A percentile compares a stretch with the other conserved stretches of the same genome.
phyloP scores from a whole-genome alignment of 2,888 invertebrate species.

The Liopterus haemorrhoidalis region DNA sequence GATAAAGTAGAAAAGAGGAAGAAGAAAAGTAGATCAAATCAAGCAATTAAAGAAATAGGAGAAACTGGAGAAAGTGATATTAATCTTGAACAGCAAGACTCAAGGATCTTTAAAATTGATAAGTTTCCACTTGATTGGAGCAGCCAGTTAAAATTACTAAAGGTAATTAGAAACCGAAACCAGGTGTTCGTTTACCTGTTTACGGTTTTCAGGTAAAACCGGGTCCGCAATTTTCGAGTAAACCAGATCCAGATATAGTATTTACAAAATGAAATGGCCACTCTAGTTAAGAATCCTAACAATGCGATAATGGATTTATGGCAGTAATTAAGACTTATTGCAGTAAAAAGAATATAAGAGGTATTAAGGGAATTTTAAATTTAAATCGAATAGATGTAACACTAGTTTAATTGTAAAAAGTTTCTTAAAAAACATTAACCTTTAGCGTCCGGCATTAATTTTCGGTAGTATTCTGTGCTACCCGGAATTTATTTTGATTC shows the following conservation, averaged over 20 bases:
- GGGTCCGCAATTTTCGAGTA: too few species aligned
- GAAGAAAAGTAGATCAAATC: neutral
- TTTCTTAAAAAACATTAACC: conserved; percentile 10
- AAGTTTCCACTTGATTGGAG: conserved; percentile 34
- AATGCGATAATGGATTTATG: too few species aligned
- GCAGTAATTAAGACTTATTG: too few species aligned
- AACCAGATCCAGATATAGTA: too few species aligned
- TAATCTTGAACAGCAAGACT: conserved; percentile 24
- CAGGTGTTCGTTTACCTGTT: too few species aligned
- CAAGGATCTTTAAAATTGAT: conserved; percentile 36
- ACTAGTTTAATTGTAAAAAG: conserved; percentile 20
- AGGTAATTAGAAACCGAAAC: conserved; percentile 29
- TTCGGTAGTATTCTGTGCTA: neutral
- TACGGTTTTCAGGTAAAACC: too few species aligned
- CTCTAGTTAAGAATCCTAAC: too few species aligned
- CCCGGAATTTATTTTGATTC: neutral
- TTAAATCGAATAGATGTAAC: too few species aligned
- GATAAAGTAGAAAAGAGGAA: neutral
- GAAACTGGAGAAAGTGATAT: neutral
- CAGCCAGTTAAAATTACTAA: conserved; percentile 35
- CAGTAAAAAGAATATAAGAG: too few species aligned
- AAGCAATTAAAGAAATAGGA: neutral
- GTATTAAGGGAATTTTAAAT: too few species aligned
- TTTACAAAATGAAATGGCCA: too few species aligned
- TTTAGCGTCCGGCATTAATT: too few species aligned